Evolutionary conservation across 2,797 vertebrate genomes (phyloP).

Genomic region (Caiman crocodilus): DNA sequence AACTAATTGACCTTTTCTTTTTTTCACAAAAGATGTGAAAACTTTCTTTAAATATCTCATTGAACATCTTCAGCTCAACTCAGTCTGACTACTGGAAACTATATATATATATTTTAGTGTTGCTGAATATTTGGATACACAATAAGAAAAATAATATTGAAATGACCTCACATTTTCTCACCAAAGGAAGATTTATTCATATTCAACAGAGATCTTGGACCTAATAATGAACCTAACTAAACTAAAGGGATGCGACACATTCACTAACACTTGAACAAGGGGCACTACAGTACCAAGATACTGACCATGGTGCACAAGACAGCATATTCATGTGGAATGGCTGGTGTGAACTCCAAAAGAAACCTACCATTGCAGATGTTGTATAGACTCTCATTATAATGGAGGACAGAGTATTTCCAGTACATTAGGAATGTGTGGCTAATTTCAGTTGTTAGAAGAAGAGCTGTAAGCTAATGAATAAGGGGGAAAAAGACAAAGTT

Average conservation of each 20-base stretch:
- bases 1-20: not conserved
- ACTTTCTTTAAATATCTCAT: not conserved
- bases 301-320: not conserved
- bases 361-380: not conserved
- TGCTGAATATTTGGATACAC: not conserved
- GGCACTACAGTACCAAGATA: not conserved
- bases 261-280: not conserved
- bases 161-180: not conserved
- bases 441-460: not conserved
- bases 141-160: not conserved
- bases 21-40: not conserved
- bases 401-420: not conserved
- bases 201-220: not conserved
- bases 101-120: too few relatives aligned
- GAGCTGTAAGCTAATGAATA: not conserved
- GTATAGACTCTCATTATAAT: not conserved
- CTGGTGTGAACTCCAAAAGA: not conserved
- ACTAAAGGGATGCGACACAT: not conserved
- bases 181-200: not conserved
- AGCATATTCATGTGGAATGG: slow-evolving; percentile 14
- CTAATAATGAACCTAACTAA: slow-evolving; percentile 24
- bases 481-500: not conserved
- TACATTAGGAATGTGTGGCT: not conserved
- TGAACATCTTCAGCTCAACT: not conserved
- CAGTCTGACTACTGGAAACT: too few relatives aligned